These are phyloP conservation scores for Phaonia tiefii DNA, from an alignment of 2,888 invertebrate species.

Conservation along the genomic window DNA sequence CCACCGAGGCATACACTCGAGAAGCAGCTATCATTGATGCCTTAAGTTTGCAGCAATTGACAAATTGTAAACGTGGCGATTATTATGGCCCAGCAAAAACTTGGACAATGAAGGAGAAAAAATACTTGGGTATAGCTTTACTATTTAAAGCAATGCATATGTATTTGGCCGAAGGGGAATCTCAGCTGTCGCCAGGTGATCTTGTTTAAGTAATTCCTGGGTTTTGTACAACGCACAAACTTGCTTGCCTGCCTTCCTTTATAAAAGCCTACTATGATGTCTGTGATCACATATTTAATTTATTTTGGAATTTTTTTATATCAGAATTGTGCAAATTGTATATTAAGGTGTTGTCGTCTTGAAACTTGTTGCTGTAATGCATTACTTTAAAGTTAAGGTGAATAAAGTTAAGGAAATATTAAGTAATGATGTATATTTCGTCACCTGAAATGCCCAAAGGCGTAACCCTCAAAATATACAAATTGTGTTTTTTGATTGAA, in stretches of 20 bases:
- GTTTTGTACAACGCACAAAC: background rate
- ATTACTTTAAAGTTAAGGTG: background rate
- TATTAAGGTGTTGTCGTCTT: background rate
- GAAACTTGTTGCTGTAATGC: background rate
- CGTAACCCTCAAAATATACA: too few relatives aligned
- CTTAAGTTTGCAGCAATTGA: conserved; percentile 87
- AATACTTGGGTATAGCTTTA: conserved; percentile 88
- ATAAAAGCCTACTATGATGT: conserved; percentile 1
- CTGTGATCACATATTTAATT: conserved; percentile 51
- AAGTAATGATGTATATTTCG: too few relatives aligned
- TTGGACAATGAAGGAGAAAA: conserved; percentile 87
- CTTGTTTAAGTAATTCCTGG: conserved; percentile 79
- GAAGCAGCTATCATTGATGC: conserved; percentile 97
- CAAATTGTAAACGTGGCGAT: conserved; percentile 89
- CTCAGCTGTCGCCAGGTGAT: conserved; percentile 90
- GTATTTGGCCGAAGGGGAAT: conserved; percentile 92
- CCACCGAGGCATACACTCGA: conserved; percentile 95
- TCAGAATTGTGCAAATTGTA: conserved; percentile 19
- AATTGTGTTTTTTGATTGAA: too few relatives aligned
- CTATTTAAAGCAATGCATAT: conserved; percentile 91
- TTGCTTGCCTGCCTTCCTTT: background rate
- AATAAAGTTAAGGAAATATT: conserved; percentile 19
- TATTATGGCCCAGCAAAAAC: conserved; percentile 90
- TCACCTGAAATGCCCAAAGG: too few relatives aligned
- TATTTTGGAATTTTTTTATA: conserved; percentile 6